Base-by-base conservation (phyloP, 2,888 invertebrate genomes). In the Melinaea marsaeus region DNA sequence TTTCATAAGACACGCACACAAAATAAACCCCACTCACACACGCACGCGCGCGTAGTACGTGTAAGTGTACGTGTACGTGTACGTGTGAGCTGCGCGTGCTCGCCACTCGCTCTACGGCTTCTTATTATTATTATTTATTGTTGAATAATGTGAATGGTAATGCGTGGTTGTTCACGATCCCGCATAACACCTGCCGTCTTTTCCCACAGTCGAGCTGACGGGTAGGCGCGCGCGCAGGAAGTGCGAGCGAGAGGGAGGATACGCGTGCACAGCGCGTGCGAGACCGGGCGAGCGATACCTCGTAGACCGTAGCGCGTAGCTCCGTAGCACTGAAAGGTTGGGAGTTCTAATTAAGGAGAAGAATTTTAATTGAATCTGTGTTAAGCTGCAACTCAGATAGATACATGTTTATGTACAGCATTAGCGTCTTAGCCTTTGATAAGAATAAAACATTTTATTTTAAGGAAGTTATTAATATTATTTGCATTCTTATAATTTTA, bases 141-240 rank as follows among this genome's bases (percentile, higher is more conserved):
- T 90, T 88, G 90, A 88, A 90, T 90, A 90, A 90, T 88, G 86
- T 90, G 90, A 90, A 90, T 90, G 89, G 90, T 90, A 90, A 90
- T 90, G 89, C 90, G 84, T 90, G 88, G 89, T 87, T 88, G 90
- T 90, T 90, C 91, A 90, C 91, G 91, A 91, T 90, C 89, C 86
- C 89, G 90, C 91, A 88, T 88, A 90, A 86, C 92, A 92, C 92
- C 92, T 92, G 92, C 92, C 91, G 88, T 87, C 83, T 90, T 91
- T 92, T 92, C 92, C 92, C 92, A 92, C 92, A 91, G 85, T 91
- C 88, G 81, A 77, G 83, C 82, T 79, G 76, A 76, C 77, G 73
- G 71, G 74, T 73, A 80, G 83, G 83, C 86, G 84, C 84, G 75
- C 76, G 86, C 84, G 86, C 86, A 88, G 85, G 87, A 86, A 86